These are phyloP conservation scores for Hydrozoanthus tunicans DNA, from an alignment of 64 coral and sea anemone species.

Conservation along the genomic window DNA sequence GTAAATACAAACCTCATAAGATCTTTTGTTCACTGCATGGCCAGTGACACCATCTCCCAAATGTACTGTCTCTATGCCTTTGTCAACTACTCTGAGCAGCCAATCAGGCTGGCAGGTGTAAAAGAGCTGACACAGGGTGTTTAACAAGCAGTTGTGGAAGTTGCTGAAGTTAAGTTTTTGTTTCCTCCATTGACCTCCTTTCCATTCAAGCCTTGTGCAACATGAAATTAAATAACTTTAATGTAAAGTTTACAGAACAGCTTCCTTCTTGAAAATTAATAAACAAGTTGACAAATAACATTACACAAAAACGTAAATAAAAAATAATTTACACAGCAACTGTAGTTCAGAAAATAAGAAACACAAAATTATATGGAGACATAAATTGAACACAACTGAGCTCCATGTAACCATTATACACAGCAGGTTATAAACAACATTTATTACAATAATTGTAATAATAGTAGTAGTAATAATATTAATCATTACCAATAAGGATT, in stretches of 20 bases:
- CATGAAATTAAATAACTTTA: background rate
- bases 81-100: slow-evolving; percentile 39
- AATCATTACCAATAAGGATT: no score
- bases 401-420: no score
- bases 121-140: slow-evolving; percentile 26
- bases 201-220: slow-evolving; percentile 41
- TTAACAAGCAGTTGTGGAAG: slow-evolving; percentile 34
- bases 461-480: no score
- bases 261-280: background rate
- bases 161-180: background rate
- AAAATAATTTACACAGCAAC: no score
- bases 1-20: slow-evolving; percentile 25
- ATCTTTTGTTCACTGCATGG: background rate
- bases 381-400: no score
- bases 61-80: slow-evolving; percentile 13
- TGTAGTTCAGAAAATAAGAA: no score
- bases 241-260: background rate
- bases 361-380: no score
- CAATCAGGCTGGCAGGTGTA: slow-evolving; percentile 46
- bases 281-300: background rate
- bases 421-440: no score
- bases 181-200: slow-evolving; percentile 41
- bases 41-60: background rate
- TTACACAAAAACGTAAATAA: no score
- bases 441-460: no score